Evolutionary conservation across 2,113 vertebrate species (phyloP), one percentile per base, ranked within the genome.

Genomic region (Serilophus lunatus): DNA sequence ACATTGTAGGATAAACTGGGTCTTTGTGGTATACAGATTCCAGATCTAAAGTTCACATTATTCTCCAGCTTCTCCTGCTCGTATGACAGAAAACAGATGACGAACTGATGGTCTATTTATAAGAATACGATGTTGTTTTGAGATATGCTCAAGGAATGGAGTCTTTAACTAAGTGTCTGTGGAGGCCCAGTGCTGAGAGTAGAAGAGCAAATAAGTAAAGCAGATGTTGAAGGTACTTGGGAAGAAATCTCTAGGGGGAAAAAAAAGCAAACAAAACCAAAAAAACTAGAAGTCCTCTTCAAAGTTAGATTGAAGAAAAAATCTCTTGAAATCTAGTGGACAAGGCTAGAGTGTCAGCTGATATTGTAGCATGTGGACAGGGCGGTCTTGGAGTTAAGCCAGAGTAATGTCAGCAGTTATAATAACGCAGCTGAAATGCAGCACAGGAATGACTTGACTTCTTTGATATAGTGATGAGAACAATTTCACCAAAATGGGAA

Each of bases 41-140:
- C 38, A 88, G 59, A 45, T 77, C 59, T 63, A 54, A 95, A 91
- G 44, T 74, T 50, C 19, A 40, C 29, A 82, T 86, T 76, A 53
- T 79, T 93, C 50, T 15, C 38, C 24, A 29, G 54, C 9, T 86
- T 85, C 38, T 91, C 9, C 47, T 82, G 63, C 51, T 65, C 38
- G 36, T 36, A 44, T 70, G 61, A 74, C 14, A 66, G 54, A 82
- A 85, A 87, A 22, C 25, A 63, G 69, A 88, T 64, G 33, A 90
- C 22, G 57, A 42, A 57, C 20, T 42, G 36, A 13, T 59, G 10
- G 5, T 79, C 45, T 90, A 10, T 92, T 96, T 91, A 72, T 87
- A 91, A 70, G 26, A 72, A 54, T 47, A 74, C 1, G 0, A 3
- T 51, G 66, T 5, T 93, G 54, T 66, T 92, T 63, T 28, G 19